These are phyloP conservation scores for Butastur rufipennis DNA, from an alignment of 2,113 vertebrate genomes.

Conservation along the genomic window DNA sequence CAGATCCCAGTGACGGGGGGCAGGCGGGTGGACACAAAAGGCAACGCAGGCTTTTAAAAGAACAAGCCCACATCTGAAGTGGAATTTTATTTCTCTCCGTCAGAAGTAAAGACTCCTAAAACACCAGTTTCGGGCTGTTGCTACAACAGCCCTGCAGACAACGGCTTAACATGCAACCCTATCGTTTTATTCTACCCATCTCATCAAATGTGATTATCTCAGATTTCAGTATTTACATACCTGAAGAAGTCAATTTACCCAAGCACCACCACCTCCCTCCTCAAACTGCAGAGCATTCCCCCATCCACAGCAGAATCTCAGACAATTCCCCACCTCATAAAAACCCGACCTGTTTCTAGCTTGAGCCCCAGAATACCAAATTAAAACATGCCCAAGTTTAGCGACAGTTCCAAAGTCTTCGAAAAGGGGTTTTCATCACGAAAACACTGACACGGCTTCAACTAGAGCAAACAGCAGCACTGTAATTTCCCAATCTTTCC, in stretches of 20 bases:
- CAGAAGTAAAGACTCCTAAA: not conserved
- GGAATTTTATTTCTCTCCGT: not conserved
- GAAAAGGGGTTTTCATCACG: conserved; percentile 2
- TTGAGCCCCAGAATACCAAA: not conserved
- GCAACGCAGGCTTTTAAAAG: not conserved
- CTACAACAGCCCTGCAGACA: not conserved
- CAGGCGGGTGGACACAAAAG: not conserved
- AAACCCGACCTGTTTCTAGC: not conserved
- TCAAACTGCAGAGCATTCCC: not conserved
- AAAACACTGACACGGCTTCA: conserved; percentile 42
- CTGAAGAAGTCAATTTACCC: not conserved
- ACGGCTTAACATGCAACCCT: not conserved
- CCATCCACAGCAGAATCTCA: not conserved
- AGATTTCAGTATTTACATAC: not conserved
- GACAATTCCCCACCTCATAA: not conserved
- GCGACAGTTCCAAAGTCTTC: not conserved
- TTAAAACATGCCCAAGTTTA: not conserved
- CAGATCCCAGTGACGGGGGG: not conserved
- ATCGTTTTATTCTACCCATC: not conserved
- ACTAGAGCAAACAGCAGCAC: not conserved
- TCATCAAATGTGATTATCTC: not conserved
- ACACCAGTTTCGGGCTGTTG: not conserved
- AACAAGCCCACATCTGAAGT: not conserved
- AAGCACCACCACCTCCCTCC: conserved; percentile 9
- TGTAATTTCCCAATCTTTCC: conserved; percentile 23